Base-by-base conservation (phyloP, 2,888 invertebrate species). In the Sesia apiformis region DNA sequence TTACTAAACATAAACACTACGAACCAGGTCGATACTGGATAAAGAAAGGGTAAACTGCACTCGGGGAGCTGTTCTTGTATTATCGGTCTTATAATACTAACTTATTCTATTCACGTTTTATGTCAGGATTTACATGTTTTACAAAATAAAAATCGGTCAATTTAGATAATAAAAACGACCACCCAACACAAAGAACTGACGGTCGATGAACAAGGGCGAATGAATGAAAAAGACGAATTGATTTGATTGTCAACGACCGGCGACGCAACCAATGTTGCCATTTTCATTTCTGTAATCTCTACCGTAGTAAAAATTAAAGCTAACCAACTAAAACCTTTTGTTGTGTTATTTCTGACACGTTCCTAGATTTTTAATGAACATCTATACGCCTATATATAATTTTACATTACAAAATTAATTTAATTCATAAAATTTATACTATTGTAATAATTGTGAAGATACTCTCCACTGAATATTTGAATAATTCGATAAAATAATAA, bases 1-100 rank as follows among this genome's bases (percentile, higher is more conserved):
- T 68, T 5, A 64, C 63, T 71, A 77, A 84, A 86, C 81, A 81
- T 81, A 85, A 84, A 86, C 84, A 81, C 73, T 67, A 61, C 60
- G 63, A 70, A 64, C 63, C 60, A 65, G 70, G 69, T 77, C 76
- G 74, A 74, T 77, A 61, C 40, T 55, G 50, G 40, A 23, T 23
- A 23, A 1, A 49, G 40, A 39, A 40, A 40, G n/a, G 39, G 52
- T 50, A 50, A 8, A 39, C 39, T 40, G 23, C n/a, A 52, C n/a
- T 40, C 4, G 50, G 7, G n/a, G n/a, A 3, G 23, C 8, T 23
- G 52, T 3, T 6, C 5, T 52, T 50, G 8, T 39, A 5, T 53
- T 8, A 52, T 52, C 7, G 40, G 40, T 4, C 49, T 40, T 55
- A 55, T 23, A 52, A 39, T 58, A 63, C 60, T 62, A 56, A 58